A percentile compares a stretch with the other conserved stretches of the same genome.
Evolutionary conservation across 1,140 invertebrate species (phyloP).

Genomic region (Telenomus remus): DNA sequence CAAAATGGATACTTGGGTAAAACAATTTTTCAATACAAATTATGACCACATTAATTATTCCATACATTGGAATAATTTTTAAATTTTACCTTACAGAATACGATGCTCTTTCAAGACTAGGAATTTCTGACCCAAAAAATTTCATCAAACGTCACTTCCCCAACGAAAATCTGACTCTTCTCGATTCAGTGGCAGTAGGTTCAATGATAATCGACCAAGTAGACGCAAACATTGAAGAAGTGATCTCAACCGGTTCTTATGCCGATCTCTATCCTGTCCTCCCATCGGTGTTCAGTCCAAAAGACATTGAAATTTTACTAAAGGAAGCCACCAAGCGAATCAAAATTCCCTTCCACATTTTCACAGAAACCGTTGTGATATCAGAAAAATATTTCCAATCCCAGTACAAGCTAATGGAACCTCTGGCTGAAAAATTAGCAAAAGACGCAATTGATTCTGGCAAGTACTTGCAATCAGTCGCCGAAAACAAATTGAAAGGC

Average conservation of each 20-base stretch:
- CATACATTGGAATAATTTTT: too few relatives aligned
- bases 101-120: constrained; percentile 90
- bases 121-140: constrained; percentile 88
- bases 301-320: constrained; percentile 85
- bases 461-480: constrained; percentile 73
- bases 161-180: constrained; percentile 82
- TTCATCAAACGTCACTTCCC: constrained; percentile 88
- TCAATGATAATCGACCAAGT: constrained; percentile 84
- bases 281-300: constrained; percentile 85
- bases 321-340: constrained; percentile 78
- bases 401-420: constrained; percentile 82
- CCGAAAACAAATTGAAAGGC: constrained; percentile 70
- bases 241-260: constrained; percentile 83
- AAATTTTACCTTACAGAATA: constrained; percentile 81
- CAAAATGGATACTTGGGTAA: constrained; percentile 94
- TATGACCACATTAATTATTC: too few relatives aligned
- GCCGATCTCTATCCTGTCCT: constrained; percentile 87
- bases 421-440: constrained; percentile 83
- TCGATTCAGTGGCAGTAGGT: constrained; percentile 87
- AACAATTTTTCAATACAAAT: too few relatives aligned
- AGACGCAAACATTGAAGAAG: constrained; percentile 90
- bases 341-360: constrained; percentile 66
- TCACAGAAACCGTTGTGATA: constrained; percentile 65
- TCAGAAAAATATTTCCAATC: constrained; percentile 80
- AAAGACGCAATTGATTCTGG: constrained; percentile 83